Conservation (phyloP, 1,140 invertebrate genomes). For the Pseudobourletiella spinata region DNA sequence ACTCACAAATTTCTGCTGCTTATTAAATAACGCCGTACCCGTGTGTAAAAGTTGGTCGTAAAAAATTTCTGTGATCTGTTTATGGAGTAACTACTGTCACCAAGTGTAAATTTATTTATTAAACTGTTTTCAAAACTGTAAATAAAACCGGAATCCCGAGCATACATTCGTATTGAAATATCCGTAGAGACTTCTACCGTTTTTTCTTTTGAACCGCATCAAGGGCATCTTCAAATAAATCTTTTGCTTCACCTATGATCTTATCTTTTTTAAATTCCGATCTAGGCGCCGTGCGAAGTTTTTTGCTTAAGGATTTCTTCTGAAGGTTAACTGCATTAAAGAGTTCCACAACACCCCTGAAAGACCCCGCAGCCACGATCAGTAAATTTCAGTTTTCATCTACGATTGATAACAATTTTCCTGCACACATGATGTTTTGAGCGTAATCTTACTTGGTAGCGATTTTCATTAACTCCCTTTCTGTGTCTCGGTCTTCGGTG, state of each 20-base stretch:
- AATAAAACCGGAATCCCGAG: too few relatives aligned
- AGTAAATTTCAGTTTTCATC: background rate
- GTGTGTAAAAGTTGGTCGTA: too few relatives aligned
- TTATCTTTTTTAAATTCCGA: conserved; percentile 72
- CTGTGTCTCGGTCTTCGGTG: conserved; percentile 60
- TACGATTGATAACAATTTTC: background rate
- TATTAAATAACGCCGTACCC: too few relatives aligned
- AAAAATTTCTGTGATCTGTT: too few relatives aligned
- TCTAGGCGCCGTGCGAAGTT: conserved; percentile 62
- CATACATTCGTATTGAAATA: too few relatives aligned
- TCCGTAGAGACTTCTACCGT: too few relatives aligned
- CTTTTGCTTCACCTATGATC: conserved; percentile 51
- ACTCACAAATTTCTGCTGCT: too few relatives aligned
- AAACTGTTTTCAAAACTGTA: too few relatives aligned
- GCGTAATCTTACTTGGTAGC: conserved; percentile 62
- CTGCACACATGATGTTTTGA: too few relatives aligned
- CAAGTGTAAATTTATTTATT: too few relatives aligned
- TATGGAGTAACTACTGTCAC: too few relatives aligned
- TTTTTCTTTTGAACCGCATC: conserved; percentile 16
- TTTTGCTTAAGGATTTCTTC: conserved; percentile 64
- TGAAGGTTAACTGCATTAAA: conserved; percentile 83
- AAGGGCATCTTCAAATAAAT: conserved; percentile 22
- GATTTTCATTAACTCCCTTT: conserved; percentile 66
- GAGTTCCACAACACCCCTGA: conserved; percentile 77
- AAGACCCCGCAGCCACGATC: conserved; percentile 15